Conservation (phyloP, 2,113 vertebrate genomes). For the Sebastes fasciatus region DNA sequence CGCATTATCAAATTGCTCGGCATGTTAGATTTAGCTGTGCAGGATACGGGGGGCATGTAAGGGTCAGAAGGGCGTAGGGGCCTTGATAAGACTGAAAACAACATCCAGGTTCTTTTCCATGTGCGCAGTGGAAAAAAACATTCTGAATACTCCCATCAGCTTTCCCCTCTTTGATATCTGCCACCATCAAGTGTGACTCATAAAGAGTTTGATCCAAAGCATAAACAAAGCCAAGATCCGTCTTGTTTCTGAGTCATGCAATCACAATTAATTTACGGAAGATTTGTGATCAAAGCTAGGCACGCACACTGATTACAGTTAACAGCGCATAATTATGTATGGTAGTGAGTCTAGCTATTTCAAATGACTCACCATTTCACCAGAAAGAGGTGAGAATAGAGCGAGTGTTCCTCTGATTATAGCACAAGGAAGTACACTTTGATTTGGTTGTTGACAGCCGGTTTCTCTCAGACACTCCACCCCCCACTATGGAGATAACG, state of each 20-base stretch:
- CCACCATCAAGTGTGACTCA: slow-evolving; percentile 51
- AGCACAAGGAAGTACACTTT: slow-evolving; percentile 62
- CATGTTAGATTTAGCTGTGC: not conserved
- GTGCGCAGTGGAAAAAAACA: slow-evolving; percentile 32
- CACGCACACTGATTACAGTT: slow-evolving; percentile 21
- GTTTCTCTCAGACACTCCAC: slow-evolving; percentile 37
- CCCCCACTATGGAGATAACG: slow-evolving; percentile 59
- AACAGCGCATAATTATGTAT: slow-evolving; percentile 26
- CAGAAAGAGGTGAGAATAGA: slow-evolving; percentile 14
- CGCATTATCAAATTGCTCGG: not conserved
- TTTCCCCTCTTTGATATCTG: slow-evolving; percentile 37
- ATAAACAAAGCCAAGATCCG: slow-evolving; percentile 34
- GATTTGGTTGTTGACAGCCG: slow-evolving; percentile 74
- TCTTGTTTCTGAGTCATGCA: slow-evolving; percentile 33
- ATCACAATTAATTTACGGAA: slow-evolving; percentile 25
- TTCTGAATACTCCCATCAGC: not conserved
- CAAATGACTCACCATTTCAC: slow-evolving; percentile 51
- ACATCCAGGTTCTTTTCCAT: slow-evolving; percentile 12
- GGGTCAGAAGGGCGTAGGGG: not conserved
- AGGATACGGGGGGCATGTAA: not conserved
- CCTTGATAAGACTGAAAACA: slow-evolving; percentile 37
- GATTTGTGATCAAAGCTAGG: slow-evolving; percentile 16
- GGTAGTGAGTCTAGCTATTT: slow-evolving; percentile 15
- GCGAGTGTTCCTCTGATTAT: slow-evolving; percentile 46
- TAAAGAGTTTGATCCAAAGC: slow-evolving; percentile 19